Evolutionary conservation across 2,888 invertebrate species (phyloP).

Genomic region (Nemoura dubitans): DNA sequence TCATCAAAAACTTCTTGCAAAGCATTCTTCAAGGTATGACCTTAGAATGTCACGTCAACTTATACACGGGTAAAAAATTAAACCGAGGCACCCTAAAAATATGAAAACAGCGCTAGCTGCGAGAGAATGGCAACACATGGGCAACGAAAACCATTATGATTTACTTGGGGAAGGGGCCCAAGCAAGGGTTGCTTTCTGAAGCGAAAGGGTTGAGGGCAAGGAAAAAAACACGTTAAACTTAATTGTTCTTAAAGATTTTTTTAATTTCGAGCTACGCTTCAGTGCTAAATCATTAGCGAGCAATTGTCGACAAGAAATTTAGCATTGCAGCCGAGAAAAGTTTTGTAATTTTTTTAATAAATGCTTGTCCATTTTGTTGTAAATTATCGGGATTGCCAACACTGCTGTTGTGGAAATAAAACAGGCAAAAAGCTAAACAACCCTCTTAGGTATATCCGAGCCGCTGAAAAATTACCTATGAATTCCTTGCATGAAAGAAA

Average conservation of each 20-base stretch:
- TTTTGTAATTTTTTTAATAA: background rate
- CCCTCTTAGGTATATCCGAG: too few relatives aligned
- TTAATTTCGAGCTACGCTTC: background rate
- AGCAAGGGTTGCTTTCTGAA: background rate
- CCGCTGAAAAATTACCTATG: too few relatives aligned
- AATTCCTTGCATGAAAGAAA: too few relatives aligned
- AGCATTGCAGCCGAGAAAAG: background rate
- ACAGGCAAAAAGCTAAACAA: too few relatives aligned
- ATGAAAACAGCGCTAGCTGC: background rate
- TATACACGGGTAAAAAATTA: too few relatives aligned
- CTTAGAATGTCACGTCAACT: too few relatives aligned
- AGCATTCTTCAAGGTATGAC: too few relatives aligned
- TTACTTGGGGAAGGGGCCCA: background rate
- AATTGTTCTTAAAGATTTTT: constrained; percentile 12
- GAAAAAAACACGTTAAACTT: background rate
- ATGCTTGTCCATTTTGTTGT: background rate
- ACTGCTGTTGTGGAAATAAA: too few relatives aligned
- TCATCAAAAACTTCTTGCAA: too few relatives aligned
- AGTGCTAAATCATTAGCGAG: background rate
- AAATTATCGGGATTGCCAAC: background rate
- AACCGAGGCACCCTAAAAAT: too few relatives aligned
- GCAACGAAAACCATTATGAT: background rate
- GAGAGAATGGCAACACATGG: background rate
- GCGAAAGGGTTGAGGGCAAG: background rate
- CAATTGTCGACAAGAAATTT: background rate